Evolutionary conservation across 2,888 invertebrate species (phyloP).

Genomic region (Lapara coniferarum): DNA sequence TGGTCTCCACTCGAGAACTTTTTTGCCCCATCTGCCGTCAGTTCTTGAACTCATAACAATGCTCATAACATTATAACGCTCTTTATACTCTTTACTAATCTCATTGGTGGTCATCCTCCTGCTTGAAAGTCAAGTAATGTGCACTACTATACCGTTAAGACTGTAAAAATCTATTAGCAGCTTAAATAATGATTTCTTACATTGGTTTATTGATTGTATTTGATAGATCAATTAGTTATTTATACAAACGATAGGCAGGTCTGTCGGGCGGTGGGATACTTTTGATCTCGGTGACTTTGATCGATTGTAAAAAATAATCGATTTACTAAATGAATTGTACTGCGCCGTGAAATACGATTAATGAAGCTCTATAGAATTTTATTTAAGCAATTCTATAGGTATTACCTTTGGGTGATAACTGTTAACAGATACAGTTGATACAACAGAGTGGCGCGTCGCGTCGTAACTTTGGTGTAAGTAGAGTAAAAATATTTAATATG

Average conservation of each 20-base stretch:
- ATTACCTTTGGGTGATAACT: too few relatives aligned
- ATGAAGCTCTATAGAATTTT: neutral
- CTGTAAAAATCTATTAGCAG: neutral
- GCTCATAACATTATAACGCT: too few relatives aligned
- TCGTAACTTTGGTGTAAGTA: too few relatives aligned
- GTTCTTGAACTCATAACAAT: too few relatives aligned
- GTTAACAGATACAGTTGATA: too few relatives aligned
- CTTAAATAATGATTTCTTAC: neutral
- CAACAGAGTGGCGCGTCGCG: too few relatives aligned
- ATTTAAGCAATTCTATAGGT: too few relatives aligned
- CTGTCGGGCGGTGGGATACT: slow-evolving; percentile 1
- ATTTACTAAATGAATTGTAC: neutral
- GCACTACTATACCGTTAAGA: neutral
- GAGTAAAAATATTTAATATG: too few relatives aligned
- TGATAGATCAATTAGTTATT: slow-evolving; percentile 24
- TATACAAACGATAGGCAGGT: neutral
- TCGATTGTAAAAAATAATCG: slow-evolving; percentile 10
- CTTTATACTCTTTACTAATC: too few relatives aligned
- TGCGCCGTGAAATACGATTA: neutral
- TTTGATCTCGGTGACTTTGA: slow-evolving; percentile 20
- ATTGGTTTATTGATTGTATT: slow-evolving; percentile 15
- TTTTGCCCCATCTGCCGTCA: too few relatives aligned
- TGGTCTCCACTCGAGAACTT: too few relatives aligned
- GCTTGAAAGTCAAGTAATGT: neutral
- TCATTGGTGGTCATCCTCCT: too few relatives aligned